phyloP scores from a whole-genome alignment of 2,797 vertebrate species.

The Malacoctenus gilli region DNA sequence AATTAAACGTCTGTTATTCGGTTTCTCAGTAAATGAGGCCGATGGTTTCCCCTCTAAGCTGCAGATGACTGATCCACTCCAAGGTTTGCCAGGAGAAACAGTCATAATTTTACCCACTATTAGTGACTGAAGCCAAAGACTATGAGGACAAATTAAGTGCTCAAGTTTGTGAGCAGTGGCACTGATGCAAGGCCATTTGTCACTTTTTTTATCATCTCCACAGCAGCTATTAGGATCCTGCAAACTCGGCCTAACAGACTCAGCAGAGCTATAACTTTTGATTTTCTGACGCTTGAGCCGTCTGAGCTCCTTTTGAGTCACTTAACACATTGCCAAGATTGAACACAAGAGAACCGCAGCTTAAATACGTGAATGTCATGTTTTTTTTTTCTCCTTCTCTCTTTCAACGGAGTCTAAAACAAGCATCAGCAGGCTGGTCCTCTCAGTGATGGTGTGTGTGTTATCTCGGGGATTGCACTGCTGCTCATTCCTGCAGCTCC shows the following conservation, averaged over 20 bases:
- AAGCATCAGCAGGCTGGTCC: background rate
- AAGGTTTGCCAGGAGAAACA: no score
- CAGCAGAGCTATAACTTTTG: background rate
- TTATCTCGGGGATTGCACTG: conserved; percentile 7
- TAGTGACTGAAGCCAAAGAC: background rate
- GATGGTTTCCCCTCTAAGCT: no score
- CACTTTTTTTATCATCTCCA: background rate
- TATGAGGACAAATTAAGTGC: background rate
- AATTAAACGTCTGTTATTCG: no score
- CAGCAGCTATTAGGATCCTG: background rate
- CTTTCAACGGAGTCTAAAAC: background rate
- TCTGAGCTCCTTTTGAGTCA: conserved; percentile 1
- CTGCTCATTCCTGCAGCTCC: conserved; percentile 24
- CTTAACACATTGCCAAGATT: background rate
- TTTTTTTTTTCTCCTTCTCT: no score
- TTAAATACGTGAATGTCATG: no score
- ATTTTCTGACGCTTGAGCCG: background rate
- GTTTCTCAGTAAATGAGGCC: no score
- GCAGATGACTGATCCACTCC: no score
- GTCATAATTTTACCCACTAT: no score
- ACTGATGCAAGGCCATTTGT: background rate
- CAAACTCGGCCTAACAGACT: background rate
- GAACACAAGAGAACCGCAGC: no score
- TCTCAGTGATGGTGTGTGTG: conserved; percentile 11
- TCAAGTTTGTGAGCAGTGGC: background rate